phyloP scores from a whole-genome alignment of 2,888 invertebrate genomes.

The Drosophila nr. medialis region DNA sequence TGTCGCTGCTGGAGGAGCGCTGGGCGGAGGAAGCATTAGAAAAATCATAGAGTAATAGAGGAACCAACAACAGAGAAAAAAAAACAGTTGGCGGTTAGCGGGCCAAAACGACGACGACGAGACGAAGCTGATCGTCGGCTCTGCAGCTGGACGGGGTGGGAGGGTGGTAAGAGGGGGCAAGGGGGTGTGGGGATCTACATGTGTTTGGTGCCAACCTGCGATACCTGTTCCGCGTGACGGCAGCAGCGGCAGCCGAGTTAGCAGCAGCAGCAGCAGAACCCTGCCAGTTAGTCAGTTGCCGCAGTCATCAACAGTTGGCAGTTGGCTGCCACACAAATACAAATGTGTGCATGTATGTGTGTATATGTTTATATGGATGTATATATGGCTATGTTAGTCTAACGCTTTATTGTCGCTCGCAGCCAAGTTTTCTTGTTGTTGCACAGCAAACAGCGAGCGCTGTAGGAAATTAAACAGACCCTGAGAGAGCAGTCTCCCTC shows the following conservation, averaged over 20 bases:
- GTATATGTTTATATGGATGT: not conserved
- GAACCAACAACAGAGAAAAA: slow-evolving; percentile 46
- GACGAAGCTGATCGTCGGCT: slow-evolving; percentile 44
- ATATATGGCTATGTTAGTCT: slow-evolving; percentile 56
- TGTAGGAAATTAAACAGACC: slow-evolving; percentile 67
- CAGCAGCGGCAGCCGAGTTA: slow-evolving; percentile 31
- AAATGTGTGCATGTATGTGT: slow-evolving; percentile 8
- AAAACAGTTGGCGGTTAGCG: slow-evolving; percentile 64
- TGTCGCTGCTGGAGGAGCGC: slow-evolving; percentile 60
- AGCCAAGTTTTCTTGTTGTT: slow-evolving; percentile 45
- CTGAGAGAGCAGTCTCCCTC: slow-evolving; percentile 30
- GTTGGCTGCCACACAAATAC: slow-evolving; percentile 60
- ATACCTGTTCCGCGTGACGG: slow-evolving; percentile 78
- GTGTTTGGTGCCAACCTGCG: slow-evolving; percentile 79
- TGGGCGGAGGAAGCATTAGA: slow-evolving; percentile 66
- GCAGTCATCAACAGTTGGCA: slow-evolving; percentile 74
- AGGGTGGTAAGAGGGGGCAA: not conserved
- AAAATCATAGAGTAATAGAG: slow-evolving; percentile 65
- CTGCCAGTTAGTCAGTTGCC: slow-evolving; percentile 75
- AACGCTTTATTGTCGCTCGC: slow-evolving; percentile 50
- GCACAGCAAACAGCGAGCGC: slow-evolving; percentile 58
- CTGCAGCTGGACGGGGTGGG: slow-evolving; percentile 29
- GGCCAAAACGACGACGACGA: slow-evolving; percentile 46
- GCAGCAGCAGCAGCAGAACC: slow-evolving; percentile 52
- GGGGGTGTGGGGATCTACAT: slow-evolving; percentile 44